Conservation (phyloP, 2,888 invertebrate species). For the Sinopyrophorus schimmeli region DNA sequence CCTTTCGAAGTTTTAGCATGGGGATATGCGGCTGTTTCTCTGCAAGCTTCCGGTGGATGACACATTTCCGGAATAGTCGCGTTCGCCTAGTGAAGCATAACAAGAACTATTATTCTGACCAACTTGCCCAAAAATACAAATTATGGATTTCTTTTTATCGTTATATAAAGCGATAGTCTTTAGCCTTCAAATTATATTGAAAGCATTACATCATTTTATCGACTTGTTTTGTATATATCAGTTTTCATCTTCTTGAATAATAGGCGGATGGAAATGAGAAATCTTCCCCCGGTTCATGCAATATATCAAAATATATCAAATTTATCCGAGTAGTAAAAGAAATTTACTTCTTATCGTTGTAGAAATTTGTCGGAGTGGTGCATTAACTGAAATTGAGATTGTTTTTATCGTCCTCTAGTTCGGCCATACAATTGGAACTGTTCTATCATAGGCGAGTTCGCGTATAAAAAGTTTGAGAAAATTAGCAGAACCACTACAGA, state of each 20-base stretch:
- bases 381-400: slow-evolving; percentile 39
- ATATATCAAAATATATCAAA: slow-evolving; percentile 36
- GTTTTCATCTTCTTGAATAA: too few species aligned
- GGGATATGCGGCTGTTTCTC: slow-evolving; percentile 31
- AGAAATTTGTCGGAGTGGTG: slow-evolving; percentile 37
- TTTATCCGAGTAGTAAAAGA: slow-evolving; percentile 29
- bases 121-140: not conserved
- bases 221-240: too few species aligned
- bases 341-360: slow-evolving; percentile 39
- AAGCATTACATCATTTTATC: too few species aligned
- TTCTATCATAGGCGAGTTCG: slow-evolving; percentile 14
- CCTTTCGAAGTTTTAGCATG: slow-evolving; percentile 19
- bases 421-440: slow-evolving; percentile 22
- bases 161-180: too few species aligned
- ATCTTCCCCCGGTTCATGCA: slow-evolving; percentile 17
- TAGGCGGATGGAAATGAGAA: slow-evolving; percentile 12
- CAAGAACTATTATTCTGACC: slow-evolving; percentile 15
- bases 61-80: slow-evolving; percentile 36
- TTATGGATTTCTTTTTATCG: slow-evolving; percentile 3
- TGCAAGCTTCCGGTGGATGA: slow-evolving; percentile 36
- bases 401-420: slow-evolving; percentile 36
- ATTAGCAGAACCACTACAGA: slow-evolving; percentile 18
- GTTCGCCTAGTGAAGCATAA: slow-evolving; percentile 25
- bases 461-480: slow-evolving; percentile 9
- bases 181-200: too few species aligned